These are phyloP conservation scores for Euura lappo DNA, from an alignment of 1,140 invertebrate species.

Conservation along the genomic window DNA sequence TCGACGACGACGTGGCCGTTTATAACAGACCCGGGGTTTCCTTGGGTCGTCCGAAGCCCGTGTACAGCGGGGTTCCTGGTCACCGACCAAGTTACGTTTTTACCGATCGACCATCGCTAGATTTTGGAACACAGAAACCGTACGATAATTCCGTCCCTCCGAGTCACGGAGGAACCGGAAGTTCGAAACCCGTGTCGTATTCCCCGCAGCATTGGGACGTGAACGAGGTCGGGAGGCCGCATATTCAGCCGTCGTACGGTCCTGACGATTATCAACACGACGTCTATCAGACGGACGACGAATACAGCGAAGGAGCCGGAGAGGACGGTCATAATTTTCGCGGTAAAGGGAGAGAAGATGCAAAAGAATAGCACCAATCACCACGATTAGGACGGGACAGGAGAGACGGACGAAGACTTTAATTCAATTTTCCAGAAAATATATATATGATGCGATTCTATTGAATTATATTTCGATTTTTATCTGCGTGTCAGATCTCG, in stretches of 20 bases:
- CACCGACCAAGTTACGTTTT: slow-evolving; percentile 35
- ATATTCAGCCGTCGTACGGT: not conserved
- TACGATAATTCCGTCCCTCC: slow-evolving; percentile 36
- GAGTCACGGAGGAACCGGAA: slow-evolving; percentile 32
- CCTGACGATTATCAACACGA: slow-evolving; percentile 27
- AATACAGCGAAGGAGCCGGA: not conserved
- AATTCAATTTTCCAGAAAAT: too few relatives aligned
- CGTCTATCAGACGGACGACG: slow-evolving; percentile 14
- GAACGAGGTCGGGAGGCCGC: not conserved
- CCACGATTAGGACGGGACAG: too few relatives aligned
- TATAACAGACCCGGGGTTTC: slow-evolving; percentile 35
- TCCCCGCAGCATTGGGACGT: not conserved
- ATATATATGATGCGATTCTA: too few relatives aligned
- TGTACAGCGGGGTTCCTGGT: slow-evolving; percentile 32
- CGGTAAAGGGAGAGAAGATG: not conserved
- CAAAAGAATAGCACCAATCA: too few relatives aligned
- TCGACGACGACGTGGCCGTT: slow-evolving; percentile 55
- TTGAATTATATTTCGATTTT: too few relatives aligned
- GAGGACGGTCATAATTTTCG: not conserved
- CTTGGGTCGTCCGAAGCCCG: slow-evolving; percentile 35
- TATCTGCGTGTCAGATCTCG: too few relatives aligned
- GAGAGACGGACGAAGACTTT: too few relatives aligned
- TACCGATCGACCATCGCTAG: slow-evolving; percentile 42
- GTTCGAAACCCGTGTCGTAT: not conserved
- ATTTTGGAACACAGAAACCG: slow-evolving; percentile 27